phyloP scores from a whole-genome alignment of 2,113 vertebrate genomes.

The Rallus limicola region DNA sequence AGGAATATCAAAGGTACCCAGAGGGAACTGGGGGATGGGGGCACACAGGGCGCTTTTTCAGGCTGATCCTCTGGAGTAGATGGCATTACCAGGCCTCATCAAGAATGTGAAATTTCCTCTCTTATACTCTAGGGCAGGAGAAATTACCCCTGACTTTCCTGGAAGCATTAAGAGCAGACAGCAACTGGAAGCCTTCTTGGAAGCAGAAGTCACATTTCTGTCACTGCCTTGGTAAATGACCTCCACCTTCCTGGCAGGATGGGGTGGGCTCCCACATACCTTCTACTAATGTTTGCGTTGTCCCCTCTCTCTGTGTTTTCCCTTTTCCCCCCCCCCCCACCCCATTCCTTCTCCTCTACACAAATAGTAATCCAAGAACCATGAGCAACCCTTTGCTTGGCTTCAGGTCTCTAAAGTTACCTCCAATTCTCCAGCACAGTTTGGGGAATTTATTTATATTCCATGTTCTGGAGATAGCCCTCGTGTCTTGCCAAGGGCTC shows the following conservation, averaged over 20 bases:
- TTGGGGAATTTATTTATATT: slow-evolving; percentile 69
- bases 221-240: background rate
- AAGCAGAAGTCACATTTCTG: slow-evolving; percentile 42
- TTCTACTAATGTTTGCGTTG: background rate
- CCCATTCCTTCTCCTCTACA: background rate
- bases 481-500: slow-evolving; percentile 61
- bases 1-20: background rate
- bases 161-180: slow-evolving; percentile 4
- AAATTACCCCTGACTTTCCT: background rate
- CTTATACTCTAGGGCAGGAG: background rate
- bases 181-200: background rate
- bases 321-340: background rate
- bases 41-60: background rate
- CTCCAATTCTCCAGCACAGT: slow-evolving; percentile 13
- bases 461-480: slow-evolving; percentile 55
- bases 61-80: background rate
- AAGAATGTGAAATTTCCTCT: slow-evolving; percentile 26
- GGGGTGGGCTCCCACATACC: background rate
- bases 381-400: background rate
- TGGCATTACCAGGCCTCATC: slow-evolving; percentile 20
- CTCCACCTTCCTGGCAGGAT: background rate
- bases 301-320: background rate
- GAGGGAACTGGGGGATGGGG: background rate
- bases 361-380: slow-evolving; percentile 28
- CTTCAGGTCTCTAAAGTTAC: slow-evolving; percentile 50